phyloP scores from a whole-genome alignment of 1,140 invertebrate genomes.

The Octopus sinensis region DNA sequence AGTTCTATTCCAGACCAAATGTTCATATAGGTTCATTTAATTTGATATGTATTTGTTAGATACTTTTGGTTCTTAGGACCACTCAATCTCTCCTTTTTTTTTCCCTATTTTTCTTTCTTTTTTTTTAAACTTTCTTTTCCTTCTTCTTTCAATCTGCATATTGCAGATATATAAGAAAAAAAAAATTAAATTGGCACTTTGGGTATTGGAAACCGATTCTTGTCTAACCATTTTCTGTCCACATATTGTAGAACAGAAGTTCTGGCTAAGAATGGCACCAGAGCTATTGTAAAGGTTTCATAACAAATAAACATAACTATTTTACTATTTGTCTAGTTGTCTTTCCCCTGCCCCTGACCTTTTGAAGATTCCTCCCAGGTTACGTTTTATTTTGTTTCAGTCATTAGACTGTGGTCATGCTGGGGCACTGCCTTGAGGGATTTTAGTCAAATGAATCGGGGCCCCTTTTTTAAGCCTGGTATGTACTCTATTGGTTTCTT shows the following conservation, averaged over 20 bases:
- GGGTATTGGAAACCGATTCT: background rate
- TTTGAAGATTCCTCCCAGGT: too few relatives aligned
- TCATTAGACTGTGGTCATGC: too few relatives aligned
- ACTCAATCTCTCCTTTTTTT: background rate
- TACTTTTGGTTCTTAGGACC: background rate
- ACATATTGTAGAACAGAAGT: background rate
- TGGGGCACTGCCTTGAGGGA: too few relatives aligned
- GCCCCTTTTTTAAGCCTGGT: too few relatives aligned
- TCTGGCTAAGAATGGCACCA: background rate
- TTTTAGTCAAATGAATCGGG: too few relatives aligned
- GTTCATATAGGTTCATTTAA: constrained; percentile 1
- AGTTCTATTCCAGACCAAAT: background rate
- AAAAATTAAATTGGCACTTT: background rate
- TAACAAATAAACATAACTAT: constrained; percentile 4
- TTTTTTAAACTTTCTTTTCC: too few relatives aligned
- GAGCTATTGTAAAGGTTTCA: constrained; percentile 6
- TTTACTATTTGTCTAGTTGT: constrained; percentile 2
- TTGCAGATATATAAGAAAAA: background rate
- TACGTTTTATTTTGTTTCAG: too few relatives aligned
- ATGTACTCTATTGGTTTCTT: too few relatives aligned
- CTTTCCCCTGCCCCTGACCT: background rate
- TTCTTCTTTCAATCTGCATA: too few relatives aligned
- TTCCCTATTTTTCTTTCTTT: too few relatives aligned
- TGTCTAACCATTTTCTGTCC: constrained; percentile 7
- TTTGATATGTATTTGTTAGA: background rate